Percentiles rank a stretch among this genome's conserved stretches.
Conservation (phyloP, 2,797 vertebrate genomes). For the Pygocentrus nattereri region DNA sequence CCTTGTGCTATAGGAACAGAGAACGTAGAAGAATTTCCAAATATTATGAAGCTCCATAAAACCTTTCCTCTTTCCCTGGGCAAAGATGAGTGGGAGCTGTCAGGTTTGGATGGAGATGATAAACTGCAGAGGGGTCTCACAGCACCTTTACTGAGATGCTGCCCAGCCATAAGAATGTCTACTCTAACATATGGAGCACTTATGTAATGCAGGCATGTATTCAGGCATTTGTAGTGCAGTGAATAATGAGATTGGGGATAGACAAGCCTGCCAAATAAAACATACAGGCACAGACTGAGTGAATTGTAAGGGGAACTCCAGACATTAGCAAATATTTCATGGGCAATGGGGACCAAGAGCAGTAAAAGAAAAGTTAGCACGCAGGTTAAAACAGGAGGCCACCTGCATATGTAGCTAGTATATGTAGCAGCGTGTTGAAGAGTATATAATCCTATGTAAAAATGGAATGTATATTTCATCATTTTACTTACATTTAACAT, state of each 20-base stretch:
- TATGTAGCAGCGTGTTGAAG: no score
- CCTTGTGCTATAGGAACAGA: not conserved
- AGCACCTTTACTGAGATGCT: not conserved
- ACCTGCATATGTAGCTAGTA: not conserved
- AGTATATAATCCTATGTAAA: no score
- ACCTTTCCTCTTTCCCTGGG: not conserved
- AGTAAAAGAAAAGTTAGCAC: constrained; percentile 20
- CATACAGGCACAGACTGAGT: constrained; percentile 1
- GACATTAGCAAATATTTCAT: constrained; percentile 38
- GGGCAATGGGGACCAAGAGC: constrained; percentile 10
- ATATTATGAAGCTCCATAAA: not conserved
- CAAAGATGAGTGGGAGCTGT: not conserved
- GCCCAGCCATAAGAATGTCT: constrained; percentile 27
- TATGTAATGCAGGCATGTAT: constrained; percentile 43
- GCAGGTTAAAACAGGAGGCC: not conserved
- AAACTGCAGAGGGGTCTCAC: not conserved
- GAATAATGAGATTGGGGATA: constrained; percentile 52
- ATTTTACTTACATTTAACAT: no score
- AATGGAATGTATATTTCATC: no score
- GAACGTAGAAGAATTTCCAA: not conserved
- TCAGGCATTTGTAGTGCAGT: constrained; percentile 13
- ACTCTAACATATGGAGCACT: constrained; percentile 15
- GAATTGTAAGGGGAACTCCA: constrained; percentile 48
- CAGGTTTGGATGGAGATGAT: not conserved
- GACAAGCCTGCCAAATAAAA: constrained; percentile 57